Base-by-base conservation (phyloP, 2,797 vertebrate species). In the Gallinago solitaria region DNA sequence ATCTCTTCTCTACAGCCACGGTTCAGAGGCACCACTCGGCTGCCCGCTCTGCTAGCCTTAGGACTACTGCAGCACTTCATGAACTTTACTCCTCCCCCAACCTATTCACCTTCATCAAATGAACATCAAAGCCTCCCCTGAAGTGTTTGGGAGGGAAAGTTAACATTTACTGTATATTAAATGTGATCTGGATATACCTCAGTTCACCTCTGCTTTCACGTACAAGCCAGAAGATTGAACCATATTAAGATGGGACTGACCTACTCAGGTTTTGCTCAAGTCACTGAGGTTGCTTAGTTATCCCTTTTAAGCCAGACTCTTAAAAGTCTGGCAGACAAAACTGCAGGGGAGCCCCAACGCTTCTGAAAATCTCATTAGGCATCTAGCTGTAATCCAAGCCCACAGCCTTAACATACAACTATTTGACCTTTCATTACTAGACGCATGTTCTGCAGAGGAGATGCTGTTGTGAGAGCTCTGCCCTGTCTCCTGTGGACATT, bases 91-190 rank as follows among this genome's bases (percentile, higher is more conserved):
- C 74, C 45, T 96, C 68, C 78, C 60, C 41, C 83, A 93, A 41
- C 45, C 68, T 70, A 68, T 84, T 91, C 92, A 57, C 75, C 81
- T 92, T 77, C 90, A 77, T 68, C 71, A 92, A 77, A 90, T n/a
- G 87, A 92, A 87, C 92, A 95, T 92, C 95, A 96, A 96, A 97
- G 87, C 20, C 33, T 87, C 68, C 76, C 83, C 89, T 77, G 32
- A 95, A 95, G 81, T 78, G 78, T 50, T 80, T 80, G 75, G 78
- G 87, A 95, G 76, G 60, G 68, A 83, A 92, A 92, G 87, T 89
- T 94, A 96, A 85, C 83, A 71, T 89, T 87, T 77, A 77, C 45
- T 83, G 53, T 92, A 85, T 80, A 92, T 91, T 96, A 91, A 93
- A 89, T 13, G 64, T 70, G 81, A 93, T 70, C 71, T 85, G 78